phyloP scores from a whole-genome alignment of 2,888 invertebrate genomes.

The Metalampra italica region DNA sequence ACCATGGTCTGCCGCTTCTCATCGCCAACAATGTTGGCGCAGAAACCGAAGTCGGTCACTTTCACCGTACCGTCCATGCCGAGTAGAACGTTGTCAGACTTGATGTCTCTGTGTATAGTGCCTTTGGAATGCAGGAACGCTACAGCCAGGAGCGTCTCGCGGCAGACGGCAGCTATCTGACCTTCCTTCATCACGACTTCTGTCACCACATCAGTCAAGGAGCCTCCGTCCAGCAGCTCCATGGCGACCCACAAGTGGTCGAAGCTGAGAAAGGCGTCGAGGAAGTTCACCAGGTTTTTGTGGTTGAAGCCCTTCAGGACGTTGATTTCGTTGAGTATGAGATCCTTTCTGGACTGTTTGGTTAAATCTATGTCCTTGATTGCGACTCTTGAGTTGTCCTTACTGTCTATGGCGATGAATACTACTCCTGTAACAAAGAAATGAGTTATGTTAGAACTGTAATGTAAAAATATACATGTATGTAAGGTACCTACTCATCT shows the following conservation, averaged over 20 bases:
- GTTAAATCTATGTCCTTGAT: conserved; percentile 97
- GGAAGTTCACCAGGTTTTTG: conserved; percentile 96
- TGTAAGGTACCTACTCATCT: too few relatives aligned
- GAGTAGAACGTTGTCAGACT: conserved; percentile 97
- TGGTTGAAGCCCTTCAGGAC: conserved; percentile 95
- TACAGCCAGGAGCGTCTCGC: conserved; percentile 90
- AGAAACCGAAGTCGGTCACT: conserved; percentile 98
- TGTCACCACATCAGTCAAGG: conserved; percentile 97
- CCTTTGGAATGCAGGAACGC: conserved; percentile 93
- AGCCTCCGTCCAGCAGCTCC: conserved; percentile 97
- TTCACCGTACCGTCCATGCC: conserved; percentile 96
- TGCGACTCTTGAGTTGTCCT: conserved; percentile 88
- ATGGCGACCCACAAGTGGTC: conserved; percentile 98
- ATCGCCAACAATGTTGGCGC: conserved; percentile 96
- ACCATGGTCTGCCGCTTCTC: conserved; percentile 98
- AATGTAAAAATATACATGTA: too few relatives aligned
- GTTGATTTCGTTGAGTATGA: conserved; percentile 96
- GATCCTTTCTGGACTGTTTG: conserved; percentile 96
- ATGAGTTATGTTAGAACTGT: background rate
- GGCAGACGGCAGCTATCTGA: conserved; percentile 96
- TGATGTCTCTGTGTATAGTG: conserved; percentile 96
- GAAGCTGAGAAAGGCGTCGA: conserved; percentile 94
- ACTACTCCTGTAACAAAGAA: conserved; percentile 83
- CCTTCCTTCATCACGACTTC: conserved; percentile 98
- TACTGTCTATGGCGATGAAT: conserved; percentile 90